Evolutionary conservation across 2,797 vertebrate species (phyloP).

Genomic region (Rhinophrynus dorsalis): DNA sequence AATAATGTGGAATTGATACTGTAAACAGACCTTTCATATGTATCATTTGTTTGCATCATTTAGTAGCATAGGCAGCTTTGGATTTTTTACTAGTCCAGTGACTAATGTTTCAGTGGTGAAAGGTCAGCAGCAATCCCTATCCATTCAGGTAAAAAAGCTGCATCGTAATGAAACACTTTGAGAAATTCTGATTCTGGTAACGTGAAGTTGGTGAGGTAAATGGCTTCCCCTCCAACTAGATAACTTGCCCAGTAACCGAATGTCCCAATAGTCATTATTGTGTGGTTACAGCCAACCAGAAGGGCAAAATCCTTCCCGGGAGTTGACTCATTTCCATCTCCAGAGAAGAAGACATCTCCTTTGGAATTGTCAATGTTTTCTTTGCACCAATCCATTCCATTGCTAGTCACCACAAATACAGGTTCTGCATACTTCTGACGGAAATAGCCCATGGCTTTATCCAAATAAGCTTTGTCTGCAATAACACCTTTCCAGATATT

Average conservation of each 20-base stretch:
- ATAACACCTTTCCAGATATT: conserved; percentile 60
- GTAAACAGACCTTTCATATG: too few species aligned
- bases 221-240: conserved; percentile 51
- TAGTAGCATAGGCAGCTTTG: conserved; percentile 20
- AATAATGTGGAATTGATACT: too few species aligned
- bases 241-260: conserved; percentile 65
- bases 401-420: conserved; percentile 61
- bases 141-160: conserved; percentile 59
- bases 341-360: conserved; percentile 58
- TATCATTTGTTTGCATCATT: too few species aligned
- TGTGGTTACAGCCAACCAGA: conserved; percentile 63
- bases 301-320: conserved; percentile 60
- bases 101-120: conserved; percentile 39
- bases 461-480: conserved; percentile 56
- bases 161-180: conserved; percentile 55
- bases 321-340: conserved; percentile 48
- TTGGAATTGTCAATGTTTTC: conserved; percentile 52
- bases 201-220: conserved; percentile 63
- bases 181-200: conserved; percentile 54
- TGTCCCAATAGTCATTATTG: conserved; percentile 62
- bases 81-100: neutral
- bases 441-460: conserved; percentile 60
- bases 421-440: conserved; percentile 47
- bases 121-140: conserved; percentile 58
- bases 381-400: conserved; percentile 61